Percentiles rank a stretch among this genome's conserved stretches.
These are phyloP conservation scores for Aproaerema taeniolella DNA, from an alignment of 2,888 invertebrate genomes.

Conservation along the genomic window DNA sequence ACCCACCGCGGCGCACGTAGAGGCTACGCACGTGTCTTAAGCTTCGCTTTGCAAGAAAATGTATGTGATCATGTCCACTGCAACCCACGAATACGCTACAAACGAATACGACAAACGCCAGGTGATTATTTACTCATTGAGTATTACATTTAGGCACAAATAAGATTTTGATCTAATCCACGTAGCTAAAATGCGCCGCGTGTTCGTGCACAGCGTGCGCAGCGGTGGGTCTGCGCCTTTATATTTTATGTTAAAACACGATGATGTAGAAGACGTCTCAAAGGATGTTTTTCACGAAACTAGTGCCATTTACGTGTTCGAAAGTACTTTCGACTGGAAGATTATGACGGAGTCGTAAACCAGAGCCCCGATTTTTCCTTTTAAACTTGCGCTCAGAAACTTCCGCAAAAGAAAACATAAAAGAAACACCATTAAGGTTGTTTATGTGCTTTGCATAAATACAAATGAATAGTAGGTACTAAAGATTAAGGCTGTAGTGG, in stretches of 20 bases:
- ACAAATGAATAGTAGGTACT: slow-evolving; percentile 50
- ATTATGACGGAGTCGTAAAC: slow-evolving; percentile 63
- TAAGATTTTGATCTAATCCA: too few species aligned
- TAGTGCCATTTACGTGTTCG: slow-evolving; percentile 59
- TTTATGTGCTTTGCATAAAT: slow-evolving; percentile 55
- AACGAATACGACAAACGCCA: too few species aligned
- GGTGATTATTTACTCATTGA: too few species aligned
- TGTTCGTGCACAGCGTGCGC: too few species aligned
- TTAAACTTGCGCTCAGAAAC: slow-evolving; percentile 21
- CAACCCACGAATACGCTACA: too few species aligned
- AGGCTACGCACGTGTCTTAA: too few species aligned
- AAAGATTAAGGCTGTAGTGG: slow-evolving; percentile 52
- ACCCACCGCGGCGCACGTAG: too few species aligned
- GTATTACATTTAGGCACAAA: too few species aligned
- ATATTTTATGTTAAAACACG: slow-evolving; percentile 3
- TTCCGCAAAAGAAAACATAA: slow-evolving; percentile 37
- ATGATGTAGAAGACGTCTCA: slow-evolving; percentile 16
- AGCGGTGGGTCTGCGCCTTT: too few species aligned
- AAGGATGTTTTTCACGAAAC: slow-evolving; percentile 46
- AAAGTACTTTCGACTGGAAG: slow-evolving; percentile 51
- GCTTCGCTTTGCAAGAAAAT: too few species aligned
- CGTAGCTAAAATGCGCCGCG: too few species aligned
- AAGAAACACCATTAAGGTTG: slow-evolving; percentile 43
- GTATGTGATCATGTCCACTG: too few species aligned
- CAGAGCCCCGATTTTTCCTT: slow-evolving; percentile 46